Evolutionary conservation across 64 coral and sea anemone genomes (phyloP).

Genomic region (Trachythela sp.): DNA sequence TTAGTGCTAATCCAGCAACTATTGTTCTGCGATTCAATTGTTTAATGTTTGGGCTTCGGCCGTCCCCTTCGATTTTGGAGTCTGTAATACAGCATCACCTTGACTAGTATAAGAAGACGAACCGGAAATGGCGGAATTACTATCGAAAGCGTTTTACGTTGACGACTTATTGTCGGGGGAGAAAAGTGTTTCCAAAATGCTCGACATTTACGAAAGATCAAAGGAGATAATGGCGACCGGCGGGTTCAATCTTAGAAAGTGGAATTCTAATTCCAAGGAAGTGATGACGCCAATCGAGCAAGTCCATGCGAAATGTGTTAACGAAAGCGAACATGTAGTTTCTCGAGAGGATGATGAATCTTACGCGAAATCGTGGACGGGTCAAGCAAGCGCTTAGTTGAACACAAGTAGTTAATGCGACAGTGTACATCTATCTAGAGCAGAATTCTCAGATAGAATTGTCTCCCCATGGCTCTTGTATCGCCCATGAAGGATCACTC

Average conservation of each 20-base stretch:
- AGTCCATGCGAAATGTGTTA: not conserved
- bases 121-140: slow-evolving; percentile 29
- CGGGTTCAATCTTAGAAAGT: slow-evolving; percentile 43
- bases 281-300: not conserved
- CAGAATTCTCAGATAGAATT: not conserved
- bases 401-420: too few relatives aligned
- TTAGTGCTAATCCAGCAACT: not conserved
- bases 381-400: not conserved
- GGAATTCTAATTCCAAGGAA: slow-evolving; percentile 16
- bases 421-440: not conserved
- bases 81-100: slow-evolving; percentile 35
- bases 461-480: too few relatives aligned
- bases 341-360: not conserved
- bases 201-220: slow-evolving; percentile 40
- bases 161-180: slow-evolving; percentile 39
- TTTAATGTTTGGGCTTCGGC: slow-evolving; percentile 42
- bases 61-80: slow-evolving; percentile 31
- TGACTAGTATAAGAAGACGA: slow-evolving; percentile 22
- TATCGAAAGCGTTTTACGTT: slow-evolving; percentile 35
- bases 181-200: not conserved
- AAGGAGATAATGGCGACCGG: slow-evolving; percentile 33
- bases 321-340: not conserved
- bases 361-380: not conserved
- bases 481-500: too few relatives aligned
- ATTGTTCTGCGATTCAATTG: slow-evolving; percentile 21